Conservation (phyloP, 2,797 vertebrate species). For the Acipenser transmontanus region DNA sequence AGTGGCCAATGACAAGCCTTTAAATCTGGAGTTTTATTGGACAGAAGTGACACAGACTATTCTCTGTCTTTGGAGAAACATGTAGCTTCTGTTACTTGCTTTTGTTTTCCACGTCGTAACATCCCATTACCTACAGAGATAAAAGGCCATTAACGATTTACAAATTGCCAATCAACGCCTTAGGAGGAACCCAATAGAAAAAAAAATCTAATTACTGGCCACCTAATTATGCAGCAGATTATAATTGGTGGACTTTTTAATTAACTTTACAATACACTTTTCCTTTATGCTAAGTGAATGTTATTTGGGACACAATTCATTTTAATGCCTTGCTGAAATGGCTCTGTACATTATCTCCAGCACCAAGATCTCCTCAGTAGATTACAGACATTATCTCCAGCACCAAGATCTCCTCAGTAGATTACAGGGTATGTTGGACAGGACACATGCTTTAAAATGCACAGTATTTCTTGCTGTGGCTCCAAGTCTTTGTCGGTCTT, state of each 20-base stretch:
- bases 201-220: conserved; percentile 1
- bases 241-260: conserved; percentile 7
- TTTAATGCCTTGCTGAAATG: neutral
- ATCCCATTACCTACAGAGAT: too few species aligned
- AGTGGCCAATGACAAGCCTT: too few species aligned
- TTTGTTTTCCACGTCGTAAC: too few species aligned
- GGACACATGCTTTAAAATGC: conserved; percentile 1
- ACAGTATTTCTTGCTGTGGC: neutral
- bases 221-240: conserved; percentile 7
- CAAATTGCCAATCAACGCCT: conserved; percentile 9
- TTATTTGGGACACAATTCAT: conserved; percentile 8
- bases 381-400: neutral
- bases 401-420: neutral
- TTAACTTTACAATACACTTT: conserved; percentile 1
- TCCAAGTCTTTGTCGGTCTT: neutral
- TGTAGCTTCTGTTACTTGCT: too few species aligned
- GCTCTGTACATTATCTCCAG: neutral
- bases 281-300: neutral
- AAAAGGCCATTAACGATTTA: conserved; percentile 1
- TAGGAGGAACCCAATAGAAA: neutral
- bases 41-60: too few species aligned
- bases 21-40: too few species aligned
- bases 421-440: neutral
- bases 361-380: neutral
- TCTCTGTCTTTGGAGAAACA: too few species aligned